These are phyloP conservation scores for Neodiprion virginianus DNA, from an alignment of 1,140 invertebrate genomes.

Conservation along the genomic window DNA sequence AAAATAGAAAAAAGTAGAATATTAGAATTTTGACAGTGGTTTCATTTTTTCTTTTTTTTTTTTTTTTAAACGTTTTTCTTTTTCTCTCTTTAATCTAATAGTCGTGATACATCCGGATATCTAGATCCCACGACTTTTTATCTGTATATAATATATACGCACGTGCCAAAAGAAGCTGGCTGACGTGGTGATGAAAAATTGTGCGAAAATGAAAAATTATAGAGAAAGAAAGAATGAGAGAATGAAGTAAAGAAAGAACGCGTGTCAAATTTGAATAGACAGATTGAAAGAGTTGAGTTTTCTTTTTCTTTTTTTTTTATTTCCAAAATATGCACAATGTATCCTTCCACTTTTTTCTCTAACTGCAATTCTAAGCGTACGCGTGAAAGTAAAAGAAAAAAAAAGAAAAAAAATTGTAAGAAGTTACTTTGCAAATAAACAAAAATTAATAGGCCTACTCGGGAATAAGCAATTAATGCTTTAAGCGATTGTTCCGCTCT, in stretches of 20 bases:
- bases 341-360: neutral
- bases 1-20: constrained; percentile 88
- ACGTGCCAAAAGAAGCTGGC: neutral
- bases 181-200: neutral
- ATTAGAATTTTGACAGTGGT: constrained; percentile 63
- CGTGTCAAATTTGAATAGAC: constrained; percentile 12
- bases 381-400: neutral
- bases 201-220: neutral
- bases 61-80: constrained; percentile 3
- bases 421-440: too few relatives aligned
- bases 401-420: too few relatives aligned
- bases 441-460: too few relatives aligned
- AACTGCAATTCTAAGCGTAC: neutral
- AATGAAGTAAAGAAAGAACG: neutral
- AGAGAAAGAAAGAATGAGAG: neutral
- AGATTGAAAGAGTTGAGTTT: neutral
- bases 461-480: too few relatives aligned
- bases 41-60: constrained; percentile 31
- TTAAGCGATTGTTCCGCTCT: too few relatives aligned
- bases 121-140: neutral
- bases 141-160: neutral
- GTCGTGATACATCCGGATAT: too few relatives aligned
- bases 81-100: neutral
- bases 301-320: too few relatives aligned
- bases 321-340: too few relatives aligned